Evolutionary conservation across 2,113 vertebrate species (phyloP), one percentile per base, ranked within the genome.

Genomic region (Oreotrochilus melanogaster): DNA sequence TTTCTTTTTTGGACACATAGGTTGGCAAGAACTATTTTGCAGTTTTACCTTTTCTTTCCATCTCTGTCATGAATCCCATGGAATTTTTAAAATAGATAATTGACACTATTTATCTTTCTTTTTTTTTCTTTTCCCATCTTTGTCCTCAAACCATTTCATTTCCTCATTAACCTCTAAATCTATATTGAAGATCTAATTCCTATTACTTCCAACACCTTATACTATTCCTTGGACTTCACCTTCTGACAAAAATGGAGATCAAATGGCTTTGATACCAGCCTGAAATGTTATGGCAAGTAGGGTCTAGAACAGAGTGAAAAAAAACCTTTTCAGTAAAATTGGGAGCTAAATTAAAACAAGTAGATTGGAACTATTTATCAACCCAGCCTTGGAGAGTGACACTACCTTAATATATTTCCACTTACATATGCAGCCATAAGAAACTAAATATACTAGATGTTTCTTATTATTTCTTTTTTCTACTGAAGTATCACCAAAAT

Each of bases 81-180:
- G 78, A 96, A 96, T 93, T 94, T 95, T 86, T 75, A 85, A 93
- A 93, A 84, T 61, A 93, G 50, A 79, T 89, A 96, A 91, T 94
- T 96, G 92, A 86, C 72, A 65, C 24, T 79, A 91, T 93, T 82
- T 72, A 83, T 88, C 47, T 25, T 80, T 88, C 47, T 25, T 88
- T 80, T 58, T 51, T 71, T 45, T 88, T 80, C 50, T 42, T 66
- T 39, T 42, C 24, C n/a, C 76, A 47, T 2, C 42, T 80, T 90
- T 89, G 72, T 93, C 81, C 60, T 89, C 79, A 83, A 35, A 56
- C 27, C 12, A 33, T 70, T 89, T 86, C 10, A 14, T 82, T 92
- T 93, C 64, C 45, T 95, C 78, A 93, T 96, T 93, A 96, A 93
- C 88, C 88, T 94, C 75, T 78, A 89, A 90, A 89, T 94, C 71